Conservation (phyloP, 2,888 invertebrate genomes). For the Dyspetes luteomarginatus region DNA sequence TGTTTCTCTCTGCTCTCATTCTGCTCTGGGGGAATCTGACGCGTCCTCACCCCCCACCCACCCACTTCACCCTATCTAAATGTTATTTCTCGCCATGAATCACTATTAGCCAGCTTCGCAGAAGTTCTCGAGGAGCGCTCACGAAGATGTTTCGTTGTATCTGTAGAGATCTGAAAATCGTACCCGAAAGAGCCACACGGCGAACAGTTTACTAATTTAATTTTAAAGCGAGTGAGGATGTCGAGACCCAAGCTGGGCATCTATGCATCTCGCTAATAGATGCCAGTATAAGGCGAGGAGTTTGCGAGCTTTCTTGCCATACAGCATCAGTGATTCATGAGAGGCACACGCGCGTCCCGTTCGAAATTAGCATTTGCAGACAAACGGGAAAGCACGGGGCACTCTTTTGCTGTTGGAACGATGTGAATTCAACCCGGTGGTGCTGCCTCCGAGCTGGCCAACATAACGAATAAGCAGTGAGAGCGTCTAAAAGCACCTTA, state of each 20-base stretch:
- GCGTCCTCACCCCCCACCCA: background rate
- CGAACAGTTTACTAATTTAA: conserved; percentile 55
- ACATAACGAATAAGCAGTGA: conserved; percentile 4
- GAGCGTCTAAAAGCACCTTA: conserved; percentile 67
- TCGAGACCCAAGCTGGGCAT: background rate
- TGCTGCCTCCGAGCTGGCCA: background rate
- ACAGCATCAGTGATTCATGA: conserved; percentile 31
- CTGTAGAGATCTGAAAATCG: conserved; percentile 36
- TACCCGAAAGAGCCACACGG: background rate
- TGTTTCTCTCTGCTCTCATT: conserved; percentile 27
- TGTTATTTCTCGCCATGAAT: conserved; percentile 34
- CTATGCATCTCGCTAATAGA: conserved; percentile 9
- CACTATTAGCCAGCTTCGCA: conserved; percentile 40
- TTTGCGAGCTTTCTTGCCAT: background rate
- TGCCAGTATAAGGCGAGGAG: conserved; percentile 4
- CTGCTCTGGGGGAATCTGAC: background rate
- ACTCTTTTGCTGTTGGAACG: background rate
- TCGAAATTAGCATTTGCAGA: conserved; percentile 61
- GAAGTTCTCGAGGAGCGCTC: too few relatives aligned
- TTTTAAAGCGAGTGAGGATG: conserved; percentile 26
- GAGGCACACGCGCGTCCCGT: background rate
- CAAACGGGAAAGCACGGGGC: conserved; percentile 40
- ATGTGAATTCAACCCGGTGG: conserved; percentile 20
- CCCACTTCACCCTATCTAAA: conserved; percentile 1
- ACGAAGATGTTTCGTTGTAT: conserved; percentile 33